A percentile compares a stretch with the other conserved stretches of the same genome.
These are phyloP conservation scores for Melanostigma gelatinosum DNA, from an alignment of 2,113 vertebrate species.

Conservation along the genomic window DNA sequence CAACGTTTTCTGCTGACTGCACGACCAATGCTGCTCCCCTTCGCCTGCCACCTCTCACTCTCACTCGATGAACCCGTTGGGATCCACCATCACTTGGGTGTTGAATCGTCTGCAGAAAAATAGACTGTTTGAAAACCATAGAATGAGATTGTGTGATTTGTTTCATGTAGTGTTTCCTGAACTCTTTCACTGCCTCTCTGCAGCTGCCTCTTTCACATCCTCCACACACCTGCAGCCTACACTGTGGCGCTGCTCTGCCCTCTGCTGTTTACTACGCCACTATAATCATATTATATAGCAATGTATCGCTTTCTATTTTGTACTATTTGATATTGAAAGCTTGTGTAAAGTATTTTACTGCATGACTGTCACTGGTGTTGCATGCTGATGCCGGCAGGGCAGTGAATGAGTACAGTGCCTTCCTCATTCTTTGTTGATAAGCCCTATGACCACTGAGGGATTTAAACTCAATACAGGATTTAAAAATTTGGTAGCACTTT, in stretches of 20 bases:
- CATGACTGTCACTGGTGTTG: neutral
- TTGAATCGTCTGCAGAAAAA: neutral
- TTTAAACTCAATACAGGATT: neutral
- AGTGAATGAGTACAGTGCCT: neutral
- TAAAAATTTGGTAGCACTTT: neutral
- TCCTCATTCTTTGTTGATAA: neutral
- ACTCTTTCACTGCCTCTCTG: neutral
- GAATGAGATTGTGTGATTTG: neutral
- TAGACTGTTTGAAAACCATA: too few species aligned
- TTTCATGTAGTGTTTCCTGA: neutral
- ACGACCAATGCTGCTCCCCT: neutral
- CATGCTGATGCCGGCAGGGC: neutral
- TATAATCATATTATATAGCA: neutral
- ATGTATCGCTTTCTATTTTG: neutral
- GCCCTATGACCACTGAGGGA: neutral
- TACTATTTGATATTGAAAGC: neutral
- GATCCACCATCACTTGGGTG: neutral
- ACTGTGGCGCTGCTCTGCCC: constrained; percentile 29
- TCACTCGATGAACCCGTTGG: neutral
- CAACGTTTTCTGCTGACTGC: neutral
- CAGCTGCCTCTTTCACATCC: neutral
- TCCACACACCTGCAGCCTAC: neutral
- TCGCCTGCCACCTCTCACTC: neutral
- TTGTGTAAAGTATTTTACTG: neutral
- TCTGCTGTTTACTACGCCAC: constrained; percentile 30